phyloP scores from a whole-genome alignment of 2,797 vertebrate genomes.

The Phoxinus dragarum region DNA sequence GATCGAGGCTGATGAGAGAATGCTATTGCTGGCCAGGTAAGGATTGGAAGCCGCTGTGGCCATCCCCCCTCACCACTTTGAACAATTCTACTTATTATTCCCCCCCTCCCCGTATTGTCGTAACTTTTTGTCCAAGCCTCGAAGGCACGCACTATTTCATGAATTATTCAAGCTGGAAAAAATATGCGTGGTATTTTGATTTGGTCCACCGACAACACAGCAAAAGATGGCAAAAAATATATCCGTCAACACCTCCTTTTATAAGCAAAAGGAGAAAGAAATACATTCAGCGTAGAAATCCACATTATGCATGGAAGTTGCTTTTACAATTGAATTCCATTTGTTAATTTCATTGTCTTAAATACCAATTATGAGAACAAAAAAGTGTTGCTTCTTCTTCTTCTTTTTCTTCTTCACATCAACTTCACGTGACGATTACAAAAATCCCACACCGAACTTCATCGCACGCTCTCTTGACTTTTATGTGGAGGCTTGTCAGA shows the following conservation, averaged over 20 bases:
- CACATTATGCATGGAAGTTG: slow-evolving; percentile 39
- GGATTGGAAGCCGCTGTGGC: slow-evolving; percentile 94
- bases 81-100: slow-evolving; percentile 60
- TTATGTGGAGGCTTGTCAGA: slow-evolving; percentile 28
- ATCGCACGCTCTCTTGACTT: slow-evolving; percentile 51
- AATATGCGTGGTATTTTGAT: slow-evolving; percentile 60
- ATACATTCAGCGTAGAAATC: slow-evolving; percentile 54
- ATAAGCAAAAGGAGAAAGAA: slow-evolving; percentile 22
- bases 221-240: slow-evolving; percentile 34
- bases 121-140: slow-evolving; percentile 62
- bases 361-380: not conserved
- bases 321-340: slow-evolving; percentile 47
- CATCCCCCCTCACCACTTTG: slow-evolving; percentile 80
- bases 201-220: slow-evolving; percentile 50
- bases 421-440: slow-evolving; percentile 66
- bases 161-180: slow-evolving; percentile 68
- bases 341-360: slow-evolving; percentile 22
- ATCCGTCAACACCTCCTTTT: slow-evolving; percentile 55
- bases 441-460: slow-evolving; percentile 51
- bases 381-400: slow-evolving; percentile 48
- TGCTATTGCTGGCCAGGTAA: slow-evolving; percentile 90
- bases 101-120: slow-evolving; percentile 64
- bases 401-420: slow-evolving; percentile 40
- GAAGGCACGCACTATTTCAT: slow-evolving; percentile 66
- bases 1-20: slow-evolving; percentile 88